Conservation (phyloP, 2,797 vertebrate species). For the Esox masquinongy region DNA sequence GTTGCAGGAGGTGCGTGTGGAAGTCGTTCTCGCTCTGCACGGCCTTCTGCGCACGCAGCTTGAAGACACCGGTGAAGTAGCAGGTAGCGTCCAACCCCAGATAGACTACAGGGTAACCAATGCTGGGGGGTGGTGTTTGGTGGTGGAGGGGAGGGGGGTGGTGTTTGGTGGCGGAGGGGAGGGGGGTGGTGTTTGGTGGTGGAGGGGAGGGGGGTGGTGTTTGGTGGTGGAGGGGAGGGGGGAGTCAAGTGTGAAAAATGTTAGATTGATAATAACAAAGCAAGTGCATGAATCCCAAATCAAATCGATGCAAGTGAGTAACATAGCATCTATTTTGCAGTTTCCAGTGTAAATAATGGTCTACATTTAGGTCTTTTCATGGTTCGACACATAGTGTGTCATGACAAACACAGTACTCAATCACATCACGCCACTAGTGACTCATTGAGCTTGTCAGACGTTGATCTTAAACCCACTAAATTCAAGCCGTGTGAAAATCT, state of each 20-base stretch:
- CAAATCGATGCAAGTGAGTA: too few relatives aligned
- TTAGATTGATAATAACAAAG: not conserved
- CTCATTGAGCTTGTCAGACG: not conserved
- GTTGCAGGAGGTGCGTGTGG: slow-evolving; percentile 79
- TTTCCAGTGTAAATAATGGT: not conserved
- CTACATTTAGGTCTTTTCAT: not conserved
- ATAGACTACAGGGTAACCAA: slow-evolving; percentile 82
- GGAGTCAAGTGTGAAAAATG: not conserved
- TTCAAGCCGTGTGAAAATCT: not conserved
- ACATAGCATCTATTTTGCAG: not conserved
- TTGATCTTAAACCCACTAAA: not conserved
- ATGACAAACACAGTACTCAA: not conserved
- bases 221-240: not conserved
- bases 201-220: slow-evolving; percentile 13
- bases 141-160: not conserved
- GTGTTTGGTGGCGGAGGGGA: not conserved
- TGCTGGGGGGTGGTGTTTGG: slow-evolving; percentile 57
- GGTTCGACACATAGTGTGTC: not conserved
- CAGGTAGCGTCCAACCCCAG: slow-evolving; percentile 83
- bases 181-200: too few relatives aligned
- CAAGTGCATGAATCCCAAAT: not conserved
- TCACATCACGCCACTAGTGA: not conserved
- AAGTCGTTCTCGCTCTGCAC: slow-evolving; percentile 78
- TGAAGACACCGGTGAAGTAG: slow-evolving; percentile 82
- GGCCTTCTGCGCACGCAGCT: slow-evolving; percentile 78